A percentile compares a stretch with the other conserved stretches of the same genome.
phyloP scores from a whole-genome alignment of 2,888 invertebrate genomes.

The Stenodema calcarata region DNA sequence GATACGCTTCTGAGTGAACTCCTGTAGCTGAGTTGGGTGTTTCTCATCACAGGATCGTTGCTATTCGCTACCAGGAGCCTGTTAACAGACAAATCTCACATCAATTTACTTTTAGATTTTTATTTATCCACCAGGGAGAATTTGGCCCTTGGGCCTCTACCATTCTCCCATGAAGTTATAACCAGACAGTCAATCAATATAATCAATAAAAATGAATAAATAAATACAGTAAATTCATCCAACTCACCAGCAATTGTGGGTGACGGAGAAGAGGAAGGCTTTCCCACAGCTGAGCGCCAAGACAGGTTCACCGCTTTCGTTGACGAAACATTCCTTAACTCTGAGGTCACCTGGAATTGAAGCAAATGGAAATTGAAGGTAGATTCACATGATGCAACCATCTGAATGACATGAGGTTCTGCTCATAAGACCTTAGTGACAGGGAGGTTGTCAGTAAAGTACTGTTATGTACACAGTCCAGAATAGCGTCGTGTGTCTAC shows the following conservation, averaged over 20 bases:
- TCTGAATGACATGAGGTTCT: too few species aligned
- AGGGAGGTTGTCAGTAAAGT: too few species aligned
- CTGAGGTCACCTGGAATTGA: conserved; percentile 62
- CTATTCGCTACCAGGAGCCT: conserved; percentile 66
- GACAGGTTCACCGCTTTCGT: conserved; percentile 80
- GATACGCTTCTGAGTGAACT: conserved; percentile 59
- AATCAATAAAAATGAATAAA: conserved; percentile 58
- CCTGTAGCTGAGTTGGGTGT: conserved; percentile 60
- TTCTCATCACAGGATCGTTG: conserved; percentile 63
- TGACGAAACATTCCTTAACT: conserved; percentile 67
- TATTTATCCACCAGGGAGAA: too few species aligned
- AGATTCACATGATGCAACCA: too few species aligned
- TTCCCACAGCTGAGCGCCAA: conserved; percentile 84
- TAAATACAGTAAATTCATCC: conserved; percentile 9
- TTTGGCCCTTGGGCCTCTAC: neutral
- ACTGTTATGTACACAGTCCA: too few species aligned
- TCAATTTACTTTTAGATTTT: too few species aligned
- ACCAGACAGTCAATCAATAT: too few species aligned
- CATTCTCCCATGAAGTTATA: conserved; percentile 58
- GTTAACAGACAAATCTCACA: conserved; percentile 59
- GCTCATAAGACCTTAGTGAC: too few species aligned
- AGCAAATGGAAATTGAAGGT: too few species aligned
- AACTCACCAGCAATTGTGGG: conserved; percentile 76
- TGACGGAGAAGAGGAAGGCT: conserved; percentile 81
- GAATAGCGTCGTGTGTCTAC: too few species aligned